phyloP scores from a whole-genome alignment of 2,888 invertebrate species.

The Cacoxenus indagator region DNA sequence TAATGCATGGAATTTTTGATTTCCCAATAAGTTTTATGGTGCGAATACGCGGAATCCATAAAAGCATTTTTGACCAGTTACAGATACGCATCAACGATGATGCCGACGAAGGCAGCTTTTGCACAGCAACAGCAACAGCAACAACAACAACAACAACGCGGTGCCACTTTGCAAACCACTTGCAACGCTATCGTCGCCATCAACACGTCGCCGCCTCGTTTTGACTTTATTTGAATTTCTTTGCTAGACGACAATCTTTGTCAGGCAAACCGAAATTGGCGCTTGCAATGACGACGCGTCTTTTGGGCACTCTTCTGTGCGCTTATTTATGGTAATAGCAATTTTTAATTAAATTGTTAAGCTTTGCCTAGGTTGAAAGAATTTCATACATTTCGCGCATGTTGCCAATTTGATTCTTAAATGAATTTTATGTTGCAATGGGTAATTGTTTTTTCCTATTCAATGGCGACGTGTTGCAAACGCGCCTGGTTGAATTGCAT shows the following conservation, averaged over 20 bases:
- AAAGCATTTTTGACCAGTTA: slow-evolving; percentile 18
- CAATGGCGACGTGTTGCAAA: neutral
- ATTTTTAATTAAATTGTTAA: slow-evolving; percentile 58
- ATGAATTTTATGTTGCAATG: neutral
- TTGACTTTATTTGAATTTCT: slow-evolving; percentile 14
- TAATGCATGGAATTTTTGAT: neutral
- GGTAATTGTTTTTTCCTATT: neutral
- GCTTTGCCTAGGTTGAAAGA: slow-evolving; percentile 28
- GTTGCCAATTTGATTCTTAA: slow-evolving; percentile 5
- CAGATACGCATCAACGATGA: slow-evolving; percentile 1
- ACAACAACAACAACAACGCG: slow-evolving; percentile 31
- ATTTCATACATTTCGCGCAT: slow-evolving; percentile 30
- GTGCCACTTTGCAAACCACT: neutral
- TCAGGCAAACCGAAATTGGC: neutral
- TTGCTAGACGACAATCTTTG: neutral
- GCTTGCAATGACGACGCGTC: neutral
- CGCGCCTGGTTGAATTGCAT: neutral
- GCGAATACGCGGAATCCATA: slow-evolving; percentile 15
- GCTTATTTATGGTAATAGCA: slow-evolving; percentile 39
- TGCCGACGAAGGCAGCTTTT: slow-evolving; percentile 23
- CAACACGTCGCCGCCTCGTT: slow-evolving; percentile 1
- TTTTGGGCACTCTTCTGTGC: neutral
- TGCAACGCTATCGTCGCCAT: neutral
- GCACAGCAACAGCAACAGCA: slow-evolving; percentile 32
- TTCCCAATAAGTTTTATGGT: slow-evolving; percentile 14